Evolutionary conservation across 2,113 vertebrate species (phyloP), one percentile per base, ranked within the genome.

Genomic region (Chloropsis hardwickii): DNA sequence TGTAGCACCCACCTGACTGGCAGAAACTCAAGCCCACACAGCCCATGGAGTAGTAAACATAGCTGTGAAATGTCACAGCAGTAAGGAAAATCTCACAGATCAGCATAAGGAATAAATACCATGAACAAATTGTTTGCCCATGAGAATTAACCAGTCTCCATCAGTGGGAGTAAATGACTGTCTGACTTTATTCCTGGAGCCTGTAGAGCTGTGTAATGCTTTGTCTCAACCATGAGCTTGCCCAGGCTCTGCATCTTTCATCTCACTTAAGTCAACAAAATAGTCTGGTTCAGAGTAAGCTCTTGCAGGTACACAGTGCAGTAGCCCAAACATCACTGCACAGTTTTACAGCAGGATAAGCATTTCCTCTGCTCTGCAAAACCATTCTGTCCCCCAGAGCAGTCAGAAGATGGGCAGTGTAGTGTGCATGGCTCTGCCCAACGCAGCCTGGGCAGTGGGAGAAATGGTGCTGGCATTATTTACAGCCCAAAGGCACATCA

Each of bases 11-110:
- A 37, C 22, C 70, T 60, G 85, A 53, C 56, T 76, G 61, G 48
- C 83, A 95, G 83, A 77, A 83, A 23, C 88, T 71, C n/a, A 72
- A 92, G n/a, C 62, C 62, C 80, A 79, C 66, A 37, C 56, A 86
- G 33, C 51, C 89, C 27, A 7, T 0, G 12, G 79, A 64, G 58
- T 64, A 85, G 61, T 53, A 88, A 95, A 92, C 58, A 22, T 9
- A 80, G 21, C 62, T 72, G 40, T 53, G 79, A 88, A 86, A 73
- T 82, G 25, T 71, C 94, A 79, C 1, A 9, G 44, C 57, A 74
- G 56, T 27, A 72, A 90, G 58, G 18, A 66, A 56, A 79, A 61
- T 17, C 62, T 92, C 79, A 79, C 50, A 77, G 21, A 86, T 54
- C 44, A 82, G 40, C 70, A 57, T 28, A 29, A 73, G 58, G 57